These are phyloP conservation scores for Crepidodera aurea DNA, from an alignment of 2,888 invertebrate genomes.

Conservation along the genomic window DNA sequence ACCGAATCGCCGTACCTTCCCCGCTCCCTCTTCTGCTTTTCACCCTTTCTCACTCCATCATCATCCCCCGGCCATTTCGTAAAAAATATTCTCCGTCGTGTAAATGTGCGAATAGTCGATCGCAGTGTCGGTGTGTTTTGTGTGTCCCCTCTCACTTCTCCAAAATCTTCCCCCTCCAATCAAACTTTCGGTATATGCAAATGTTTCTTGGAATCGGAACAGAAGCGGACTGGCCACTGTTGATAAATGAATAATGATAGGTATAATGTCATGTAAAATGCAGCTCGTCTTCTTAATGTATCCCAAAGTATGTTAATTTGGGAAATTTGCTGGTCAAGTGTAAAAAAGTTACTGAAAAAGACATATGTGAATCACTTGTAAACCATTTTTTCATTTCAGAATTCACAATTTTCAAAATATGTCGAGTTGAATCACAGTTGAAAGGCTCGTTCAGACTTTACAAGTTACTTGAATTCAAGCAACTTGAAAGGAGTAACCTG, in stretches of 20 bases:
- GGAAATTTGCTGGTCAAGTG: too few relatives aligned
- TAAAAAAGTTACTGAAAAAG: too few relatives aligned
- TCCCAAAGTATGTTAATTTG: too few relatives aligned
- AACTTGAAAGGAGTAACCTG: too few relatives aligned
- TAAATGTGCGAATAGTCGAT: conserved; percentile 27
- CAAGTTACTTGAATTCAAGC: too few relatives aligned
- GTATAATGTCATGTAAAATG: too few relatives aligned
- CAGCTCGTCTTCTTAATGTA: too few relatives aligned
- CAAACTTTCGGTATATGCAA: conserved; percentile 45
- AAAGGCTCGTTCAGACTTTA: too few relatives aligned
- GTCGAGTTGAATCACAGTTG: too few relatives aligned
- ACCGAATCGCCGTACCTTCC: conserved; percentile 31
- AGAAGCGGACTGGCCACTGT: conserved; percentile 32
- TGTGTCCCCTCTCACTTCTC: not conserved
- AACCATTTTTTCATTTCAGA: too few relatives aligned
- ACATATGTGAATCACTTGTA: too few relatives aligned
- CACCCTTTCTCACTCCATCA: conserved; percentile 26
- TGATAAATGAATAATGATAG: not conserved
- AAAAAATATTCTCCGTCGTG: conserved; percentile 20
- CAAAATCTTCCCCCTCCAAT: conserved; percentile 39
- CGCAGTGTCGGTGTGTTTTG: conserved; percentile 1
- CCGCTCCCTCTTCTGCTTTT: conserved; percentile 23
- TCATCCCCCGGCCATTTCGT: conserved; percentile 11
- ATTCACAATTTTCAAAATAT: too few relatives aligned
- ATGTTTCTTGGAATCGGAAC: conserved; percentile 49